Base-by-base conservation (phyloP, 2,888 invertebrate genomes). In the Mactromeris polynyma region DNA sequence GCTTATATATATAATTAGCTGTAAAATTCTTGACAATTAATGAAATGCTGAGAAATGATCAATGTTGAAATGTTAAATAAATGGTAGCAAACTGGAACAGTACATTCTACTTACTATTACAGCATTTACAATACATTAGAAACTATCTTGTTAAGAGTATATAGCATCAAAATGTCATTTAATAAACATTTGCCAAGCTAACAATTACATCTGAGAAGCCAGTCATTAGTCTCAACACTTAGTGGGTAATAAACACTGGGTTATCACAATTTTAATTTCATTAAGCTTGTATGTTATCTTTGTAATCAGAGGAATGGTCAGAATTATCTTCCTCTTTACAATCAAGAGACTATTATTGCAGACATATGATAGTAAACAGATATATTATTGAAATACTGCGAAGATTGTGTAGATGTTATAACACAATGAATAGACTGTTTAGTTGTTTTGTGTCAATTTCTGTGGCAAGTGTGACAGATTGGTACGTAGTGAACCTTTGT, bases 141-240 rank as follows among this genome's bases (percentile, higher is more conserved):
- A 9, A 73, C 36, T 2, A 4, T 36, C 26, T 33, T 17, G 36
- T 17, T 69, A 31, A 73, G 36, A 73, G 73, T 33, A 36, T 36
- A 73, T 36, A 36, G 21, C 73, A 73, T 73, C 73, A 73, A 73
- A 73, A 73, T 73, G 36, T 36, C 73, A 73, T 73, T 73, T 73
- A 73, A 33, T 33, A 33, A 73, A 73, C 73, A 73, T 73, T 73
- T 36, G 33, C 73, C 19, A 36, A 33, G 36, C 19, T 31, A 19
- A 73, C 73, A 73, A 73, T 73, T 36, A 73, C 14, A 73, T 19
- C 33, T 26, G 26, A 73, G 36, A 73, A 17, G 58, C 58, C 0
- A 64, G 58, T 64, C 26, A 64, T 64, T 64, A 64, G 6, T 26
- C 26, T n/a, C 19, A 26, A 64, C 58, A 26, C 58, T 64, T 64